These are phyloP conservation scores for Rhagophthalmus giganteus DNA, from an alignment of 2,888 invertebrate genomes.

Conservation along the genomic window DNA sequence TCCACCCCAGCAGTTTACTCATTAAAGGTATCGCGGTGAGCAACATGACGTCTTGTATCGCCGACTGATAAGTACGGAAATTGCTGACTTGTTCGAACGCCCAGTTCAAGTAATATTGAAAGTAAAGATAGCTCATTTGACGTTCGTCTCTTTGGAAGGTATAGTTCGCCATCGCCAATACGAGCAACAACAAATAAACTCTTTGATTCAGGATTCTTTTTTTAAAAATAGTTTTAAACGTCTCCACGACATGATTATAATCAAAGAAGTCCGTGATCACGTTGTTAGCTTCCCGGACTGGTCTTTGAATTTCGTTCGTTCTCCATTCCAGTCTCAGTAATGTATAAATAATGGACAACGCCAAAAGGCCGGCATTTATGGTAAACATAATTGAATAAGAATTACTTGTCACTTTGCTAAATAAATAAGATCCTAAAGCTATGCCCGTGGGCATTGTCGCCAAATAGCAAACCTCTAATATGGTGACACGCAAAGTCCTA, in stretches of 20 bases:
- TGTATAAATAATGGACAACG: slow-evolving; percentile 67
- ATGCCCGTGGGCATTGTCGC: slow-evolving; percentile 83
- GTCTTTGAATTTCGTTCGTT: slow-evolving; percentile 66
- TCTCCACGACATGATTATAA: slow-evolving; percentile 65
- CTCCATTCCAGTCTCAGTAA: slow-evolving; percentile 69
- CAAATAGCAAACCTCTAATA: slow-evolving; percentile 80
- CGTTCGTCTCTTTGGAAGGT: slow-evolving; percentile 84
- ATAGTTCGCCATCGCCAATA: slow-evolving; percentile 75
- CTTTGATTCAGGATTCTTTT: slow-evolving; percentile 62
- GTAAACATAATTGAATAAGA: slow-evolving; percentile 76
- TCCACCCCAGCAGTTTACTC: slow-evolving; percentile 67
- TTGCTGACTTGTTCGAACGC: slow-evolving; percentile 68
- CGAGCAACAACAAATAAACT: slow-evolving; percentile 67
- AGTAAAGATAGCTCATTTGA: slow-evolving; percentile 74
- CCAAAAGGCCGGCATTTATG: slow-evolving; percentile 67
- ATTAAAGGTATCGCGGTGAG: slow-evolving; percentile 71
- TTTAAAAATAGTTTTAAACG: slow-evolving; percentile 65
- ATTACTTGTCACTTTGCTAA: slow-evolving; percentile 60
- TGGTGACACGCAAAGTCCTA: slow-evolving; percentile 77
- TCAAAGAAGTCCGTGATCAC: slow-evolving; percentile 74
- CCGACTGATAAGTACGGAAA: slow-evolving; percentile 71
- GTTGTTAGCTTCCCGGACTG: slow-evolving; percentile 60
- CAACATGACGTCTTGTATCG: slow-evolving; percentile 72
- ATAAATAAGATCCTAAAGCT: slow-evolving; percentile 71
- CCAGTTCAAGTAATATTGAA: slow-evolving; percentile 74